Percentiles rank a stretch among this genome's conserved stretches.
phyloP scores from a whole-genome alignment of 2,113 vertebrate species.

The Seriola rivoliana region DNA sequence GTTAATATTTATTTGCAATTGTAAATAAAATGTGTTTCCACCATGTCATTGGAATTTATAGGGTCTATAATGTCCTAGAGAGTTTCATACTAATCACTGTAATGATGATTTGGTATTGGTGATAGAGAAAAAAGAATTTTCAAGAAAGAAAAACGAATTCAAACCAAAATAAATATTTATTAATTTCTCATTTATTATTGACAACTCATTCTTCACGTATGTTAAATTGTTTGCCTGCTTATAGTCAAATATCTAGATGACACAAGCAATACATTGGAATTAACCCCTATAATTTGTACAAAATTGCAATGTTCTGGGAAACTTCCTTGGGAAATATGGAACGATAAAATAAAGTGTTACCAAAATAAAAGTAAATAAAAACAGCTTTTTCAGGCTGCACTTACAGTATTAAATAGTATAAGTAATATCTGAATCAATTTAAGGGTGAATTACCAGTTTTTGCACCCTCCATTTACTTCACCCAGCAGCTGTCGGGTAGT shows the following conservation, averaged over 20 bases:
- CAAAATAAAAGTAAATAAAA: not conserved
- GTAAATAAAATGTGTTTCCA: not conserved
- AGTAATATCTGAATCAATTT: not conserved
- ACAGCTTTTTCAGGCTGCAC: not conserved
- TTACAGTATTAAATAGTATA: not conserved
- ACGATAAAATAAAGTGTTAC: not conserved
- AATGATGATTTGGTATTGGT: not conserved
- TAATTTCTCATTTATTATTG: not conserved
- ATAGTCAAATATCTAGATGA: not conserved
- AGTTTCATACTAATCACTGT: not conserved
- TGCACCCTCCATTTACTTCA: not conserved
- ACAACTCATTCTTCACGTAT: not conserved
- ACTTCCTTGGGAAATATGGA: not conserved
- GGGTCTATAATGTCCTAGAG: not conserved
- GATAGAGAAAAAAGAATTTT: not conserved
- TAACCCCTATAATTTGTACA: not conserved
- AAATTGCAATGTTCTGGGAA: not conserved
- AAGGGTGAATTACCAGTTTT: not conserved
- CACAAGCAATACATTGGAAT: not conserved
- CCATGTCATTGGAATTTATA: not conserved
- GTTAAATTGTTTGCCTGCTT: not conserved
- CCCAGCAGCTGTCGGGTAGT: slow-evolving; percentile 7
- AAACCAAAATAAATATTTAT: not conserved
- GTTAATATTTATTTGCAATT: not conserved
- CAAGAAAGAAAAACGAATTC: not conserved